Conservation (phyloP, 1,140 invertebrate species). For the Cherax quadricarinatus region DNA sequence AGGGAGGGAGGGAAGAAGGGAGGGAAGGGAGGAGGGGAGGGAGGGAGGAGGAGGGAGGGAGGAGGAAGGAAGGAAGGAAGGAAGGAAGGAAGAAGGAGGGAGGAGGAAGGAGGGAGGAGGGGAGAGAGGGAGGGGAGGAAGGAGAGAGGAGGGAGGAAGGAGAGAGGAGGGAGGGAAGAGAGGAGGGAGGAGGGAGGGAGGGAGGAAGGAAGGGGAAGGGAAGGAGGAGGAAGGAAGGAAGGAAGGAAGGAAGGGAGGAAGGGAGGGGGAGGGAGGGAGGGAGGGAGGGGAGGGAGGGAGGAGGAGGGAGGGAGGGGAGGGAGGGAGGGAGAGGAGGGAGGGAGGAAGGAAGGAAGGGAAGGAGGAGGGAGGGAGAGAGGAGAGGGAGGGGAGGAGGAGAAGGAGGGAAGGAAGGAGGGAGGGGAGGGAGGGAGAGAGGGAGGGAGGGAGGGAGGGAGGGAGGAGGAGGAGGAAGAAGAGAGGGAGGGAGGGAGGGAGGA, state of each 20-base stretch:
- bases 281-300: neutral
- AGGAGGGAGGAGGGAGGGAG: neutral
- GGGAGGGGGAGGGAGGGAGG: neutral
- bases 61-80: neutral
- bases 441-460: neutral
- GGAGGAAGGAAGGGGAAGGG: neutral
- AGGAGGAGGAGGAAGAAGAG: neutral
- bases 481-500: neutral
- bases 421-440: neutral
- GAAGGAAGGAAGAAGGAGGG: constrained; percentile 2
- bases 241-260: neutral
- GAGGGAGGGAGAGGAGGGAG: constrained; percentile 5
- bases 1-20: too few species aligned
- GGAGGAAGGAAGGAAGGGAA: neutral
- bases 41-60: too few species aligned
- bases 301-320: neutral
- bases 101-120: neutral
- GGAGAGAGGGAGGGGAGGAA: too few species aligned
- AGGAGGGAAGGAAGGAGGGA: too few species aligned
- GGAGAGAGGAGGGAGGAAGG: neutral
- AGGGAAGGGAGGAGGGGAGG: neutral
- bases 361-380: too few species aligned
- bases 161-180: neutral
- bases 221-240: neutral
- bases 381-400: too few species aligned